phyloP scores from a whole-genome alignment of 2,113 vertebrate genomes.

The Podarcis muralis region DNA sequence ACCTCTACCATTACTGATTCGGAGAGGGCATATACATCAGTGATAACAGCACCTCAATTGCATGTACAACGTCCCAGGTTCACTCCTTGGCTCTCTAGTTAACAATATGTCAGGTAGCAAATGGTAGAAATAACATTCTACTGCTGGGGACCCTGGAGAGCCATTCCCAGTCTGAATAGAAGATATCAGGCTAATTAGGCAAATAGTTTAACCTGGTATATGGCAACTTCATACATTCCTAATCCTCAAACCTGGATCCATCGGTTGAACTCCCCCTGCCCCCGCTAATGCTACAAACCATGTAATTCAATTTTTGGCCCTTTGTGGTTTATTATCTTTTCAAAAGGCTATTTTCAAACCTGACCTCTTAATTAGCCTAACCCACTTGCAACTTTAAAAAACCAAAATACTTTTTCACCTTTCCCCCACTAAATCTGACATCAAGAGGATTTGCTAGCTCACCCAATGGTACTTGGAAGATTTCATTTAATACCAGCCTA shows the following conservation, averaged over 20 bases:
- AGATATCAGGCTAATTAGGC: not conserved
- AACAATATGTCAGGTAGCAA: not conserved
- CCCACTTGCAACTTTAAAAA: not conserved
- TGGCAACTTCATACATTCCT: not conserved
- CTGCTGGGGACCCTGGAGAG: not conserved
- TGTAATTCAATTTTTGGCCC: not conserved
- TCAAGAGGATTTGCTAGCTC: slow-evolving; percentile 24
- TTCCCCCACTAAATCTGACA: not conserved
- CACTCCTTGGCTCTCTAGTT: not conserved
- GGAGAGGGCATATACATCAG: not conserved
- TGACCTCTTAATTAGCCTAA: not conserved
- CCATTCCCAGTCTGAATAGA: too few relatives aligned
- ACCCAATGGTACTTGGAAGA: slow-evolving; percentile 23
- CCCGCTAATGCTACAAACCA: not conserved
- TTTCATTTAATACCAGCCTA: slow-evolving; percentile 28
- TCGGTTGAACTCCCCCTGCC: too few relatives aligned
- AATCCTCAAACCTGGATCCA: not conserved
- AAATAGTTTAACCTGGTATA: not conserved
- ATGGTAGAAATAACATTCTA: not conserved
- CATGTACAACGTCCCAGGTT: not conserved
- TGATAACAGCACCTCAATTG: not conserved
- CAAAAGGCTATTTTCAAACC: not conserved
- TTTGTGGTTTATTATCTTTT: not conserved
- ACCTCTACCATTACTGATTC: not conserved
- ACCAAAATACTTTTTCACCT: not conserved